Evolutionary conservation across 2,113 vertebrate genomes (phyloP), one percentile per base, ranked within the genome.

Genomic region (Chloroceryle aenea): DNA sequence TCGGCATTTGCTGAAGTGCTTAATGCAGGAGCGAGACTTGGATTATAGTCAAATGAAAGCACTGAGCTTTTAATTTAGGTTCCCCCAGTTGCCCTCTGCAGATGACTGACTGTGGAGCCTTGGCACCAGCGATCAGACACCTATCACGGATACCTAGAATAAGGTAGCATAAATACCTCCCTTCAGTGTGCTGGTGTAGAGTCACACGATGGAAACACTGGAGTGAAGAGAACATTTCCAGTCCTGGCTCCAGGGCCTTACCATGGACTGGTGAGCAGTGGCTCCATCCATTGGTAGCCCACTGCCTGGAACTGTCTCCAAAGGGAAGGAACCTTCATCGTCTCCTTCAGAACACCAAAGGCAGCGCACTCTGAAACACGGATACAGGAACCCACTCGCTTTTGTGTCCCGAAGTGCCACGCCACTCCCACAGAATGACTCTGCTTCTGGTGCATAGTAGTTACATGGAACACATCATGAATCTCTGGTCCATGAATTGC

Each of bases 201-300:
- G 32, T 45, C 19, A 21, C 9, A 1, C 6, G 1, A 13, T 69
- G 63, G 45, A 85, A 85, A 73, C 13, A 12, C 20, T 19, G 53
- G 29, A 72, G 38, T 3, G 7, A 36, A 42, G 17, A 53, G 32
- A 6, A 15, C 2, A 1, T 66, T 80, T 80, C 34, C 43, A 32
- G 0, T 30, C 34, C 40, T 15, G 29, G 22, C 53, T 58, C 36
- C 59, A 36, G 30, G 42, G 23, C 36, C 63, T 45, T 36, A 25
- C n/a, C 15, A 5, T 0, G 0, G 20, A 21, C 45, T 71, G 45
- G 45, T 62, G 56, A 56, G 47, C 32, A n/a, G 5, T 42, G 38
- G 34, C 14, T 29, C 64, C 3, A 0, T 15, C 42, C 4, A 0
- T 45, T 38, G 7, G 21, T 38, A 48, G 36, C 53, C 26, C 23